Evolutionary conservation across 2,888 invertebrate genomes (phyloP).

Genomic region (Athetis lepigone): DNA sequence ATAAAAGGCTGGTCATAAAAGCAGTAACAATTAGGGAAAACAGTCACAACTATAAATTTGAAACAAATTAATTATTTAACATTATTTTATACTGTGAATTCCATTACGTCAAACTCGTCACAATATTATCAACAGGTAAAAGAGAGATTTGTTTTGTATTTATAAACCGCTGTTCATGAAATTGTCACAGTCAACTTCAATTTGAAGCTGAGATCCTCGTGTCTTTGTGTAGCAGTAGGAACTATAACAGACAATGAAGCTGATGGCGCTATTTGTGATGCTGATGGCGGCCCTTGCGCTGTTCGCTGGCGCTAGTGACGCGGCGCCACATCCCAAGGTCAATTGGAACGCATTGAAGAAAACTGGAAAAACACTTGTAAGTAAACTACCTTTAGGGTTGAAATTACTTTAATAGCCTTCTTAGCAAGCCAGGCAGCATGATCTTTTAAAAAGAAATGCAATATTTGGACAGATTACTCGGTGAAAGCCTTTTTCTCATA

Average conservation of each 20-base stretch:
- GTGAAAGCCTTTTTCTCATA: no score
- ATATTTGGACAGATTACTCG: no score
- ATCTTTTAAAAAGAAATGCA: no score
- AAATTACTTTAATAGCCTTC: no score
- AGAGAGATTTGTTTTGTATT: background rate
- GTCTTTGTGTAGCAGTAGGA: conserved; percentile 1
- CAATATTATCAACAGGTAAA: conserved; percentile 7
- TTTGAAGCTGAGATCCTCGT: background rate
- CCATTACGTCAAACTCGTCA: background rate
- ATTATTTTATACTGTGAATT: conserved; percentile 6
- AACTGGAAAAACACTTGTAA: background rate
- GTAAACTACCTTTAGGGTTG: background rate
- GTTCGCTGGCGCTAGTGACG: conserved; percentile 18
- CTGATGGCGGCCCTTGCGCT: conserved; percentile 32
- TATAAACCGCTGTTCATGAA: no score
- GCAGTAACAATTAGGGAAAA: no score
- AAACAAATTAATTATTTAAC: background rate
- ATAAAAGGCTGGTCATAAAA: no score
- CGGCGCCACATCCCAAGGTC: conserved; percentile 22
- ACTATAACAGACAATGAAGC: conserved; percentile 21
- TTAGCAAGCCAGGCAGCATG: no score
- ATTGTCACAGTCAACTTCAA: conserved; percentile 2
- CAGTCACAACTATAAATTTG: no score
- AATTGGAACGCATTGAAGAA: background rate
- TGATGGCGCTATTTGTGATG: conserved; percentile 29